Conservation (phyloP, 2,888 invertebrate species). For the Drosophila yooni region DNA sequence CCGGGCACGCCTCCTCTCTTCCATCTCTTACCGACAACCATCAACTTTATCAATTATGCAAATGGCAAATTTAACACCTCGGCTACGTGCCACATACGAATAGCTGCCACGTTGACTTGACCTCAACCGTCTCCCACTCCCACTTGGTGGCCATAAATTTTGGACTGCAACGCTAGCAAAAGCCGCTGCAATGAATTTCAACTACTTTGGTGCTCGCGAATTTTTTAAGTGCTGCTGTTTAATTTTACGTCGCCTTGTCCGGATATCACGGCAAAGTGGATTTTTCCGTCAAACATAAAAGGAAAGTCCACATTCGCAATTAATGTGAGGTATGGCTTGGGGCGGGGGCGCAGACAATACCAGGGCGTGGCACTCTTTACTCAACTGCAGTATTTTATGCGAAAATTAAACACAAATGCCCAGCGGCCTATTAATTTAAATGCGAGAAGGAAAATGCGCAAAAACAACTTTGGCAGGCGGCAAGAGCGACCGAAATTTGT, state of each 20-base stretch:
- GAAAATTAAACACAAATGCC: slow-evolving; percentile 77
- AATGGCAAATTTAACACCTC: slow-evolving; percentile 81
- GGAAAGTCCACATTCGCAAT: slow-evolving; percentile 64
- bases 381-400: slow-evolving; percentile 64
- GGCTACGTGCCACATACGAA: slow-evolving; percentile 55
- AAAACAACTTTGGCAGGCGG: slow-evolving; percentile 16
- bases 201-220: slow-evolving; percentile 63
- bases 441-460: slow-evolving; percentile 45
- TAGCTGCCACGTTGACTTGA: slow-evolving; percentile 15
- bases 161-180: slow-evolving; percentile 39
- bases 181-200: slow-evolving; percentile 65
- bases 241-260: slow-evolving; percentile 63
- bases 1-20: slow-evolving; percentile 17
- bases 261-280: slow-evolving; percentile 80
- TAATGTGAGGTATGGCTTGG: slow-evolving; percentile 41
- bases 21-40: slow-evolving; percentile 33
- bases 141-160: slow-evolving; percentile 63
- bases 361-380: slow-evolving; percentile 26
- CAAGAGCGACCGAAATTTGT: slow-evolving; percentile 15
- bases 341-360: not conserved
- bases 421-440: slow-evolving; percentile 74
- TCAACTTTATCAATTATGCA: slow-evolving; percentile 81
- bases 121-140: not conserved
- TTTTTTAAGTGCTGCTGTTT: slow-evolving; percentile 69
- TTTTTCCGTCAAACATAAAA: slow-evolving; percentile 79